phyloP scores from a whole-genome alignment of 2,113 vertebrate genomes.

The Apodemus sylvaticus region DNA sequence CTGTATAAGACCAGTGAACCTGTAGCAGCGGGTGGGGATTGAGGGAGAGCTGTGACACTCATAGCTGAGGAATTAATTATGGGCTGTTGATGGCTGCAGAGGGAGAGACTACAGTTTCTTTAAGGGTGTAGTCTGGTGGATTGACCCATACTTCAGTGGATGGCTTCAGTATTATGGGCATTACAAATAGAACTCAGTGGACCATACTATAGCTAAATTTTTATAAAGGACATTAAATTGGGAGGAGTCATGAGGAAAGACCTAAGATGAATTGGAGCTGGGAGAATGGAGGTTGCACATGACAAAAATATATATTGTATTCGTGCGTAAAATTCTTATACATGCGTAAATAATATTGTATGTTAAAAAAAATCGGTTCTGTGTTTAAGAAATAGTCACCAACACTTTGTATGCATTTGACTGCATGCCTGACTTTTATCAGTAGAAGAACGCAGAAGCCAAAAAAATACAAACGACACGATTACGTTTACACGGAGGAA shows the following conservation, averaged over 20 bases:
- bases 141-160: background rate
- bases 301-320: background rate
- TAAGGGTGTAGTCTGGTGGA: background rate
- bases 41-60: too few relatives aligned
- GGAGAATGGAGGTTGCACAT: background rate
- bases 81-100: background rate
- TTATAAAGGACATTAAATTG: background rate
- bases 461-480: rapidly evolving
- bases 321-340: background rate
- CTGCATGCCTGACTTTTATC: background rate
- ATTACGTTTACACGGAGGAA: background rate
- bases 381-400: background rate
- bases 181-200: too few relatives aligned
- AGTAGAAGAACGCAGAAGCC: background rate
- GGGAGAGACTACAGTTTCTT: too few relatives aligned
- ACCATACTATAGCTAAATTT: background rate
- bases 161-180: too few relatives aligned
- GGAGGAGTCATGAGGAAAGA: background rate
- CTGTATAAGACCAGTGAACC: background rate
- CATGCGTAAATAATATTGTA: background rate
- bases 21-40: background rate
- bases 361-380: background rate
- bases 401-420: background rate
- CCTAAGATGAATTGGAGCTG: background rate
- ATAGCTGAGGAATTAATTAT: too few relatives aligned